phyloP scores from a whole-genome alignment of 2,888 invertebrate species.

The Drosophila nr. perissopoda region DNA sequence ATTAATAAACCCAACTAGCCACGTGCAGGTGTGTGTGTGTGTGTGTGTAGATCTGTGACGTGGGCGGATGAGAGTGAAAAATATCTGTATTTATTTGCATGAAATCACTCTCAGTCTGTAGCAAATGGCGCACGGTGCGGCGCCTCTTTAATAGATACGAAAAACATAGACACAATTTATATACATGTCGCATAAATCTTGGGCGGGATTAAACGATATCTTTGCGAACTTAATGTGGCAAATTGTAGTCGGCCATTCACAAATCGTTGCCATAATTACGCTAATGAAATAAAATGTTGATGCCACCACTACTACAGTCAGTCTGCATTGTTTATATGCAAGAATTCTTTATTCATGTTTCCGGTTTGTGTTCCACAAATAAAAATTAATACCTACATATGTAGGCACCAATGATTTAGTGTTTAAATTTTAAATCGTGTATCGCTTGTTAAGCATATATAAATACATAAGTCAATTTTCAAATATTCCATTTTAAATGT shows the following conservation, averaged over 20 bases:
- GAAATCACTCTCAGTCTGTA: slow-evolving; percentile 7
- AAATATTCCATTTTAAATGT: background rate
- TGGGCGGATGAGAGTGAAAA: background rate
- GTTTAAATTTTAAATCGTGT: background rate
- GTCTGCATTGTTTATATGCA: slow-evolving; percentile 8
- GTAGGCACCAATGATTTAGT: slow-evolving; percentile 3
- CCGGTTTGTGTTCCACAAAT: slow-evolving; percentile 39
- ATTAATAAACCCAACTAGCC: slow-evolving; percentile 19
- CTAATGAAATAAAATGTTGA: slow-evolving; percentile 9
- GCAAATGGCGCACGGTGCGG: slow-evolving; percentile 48
- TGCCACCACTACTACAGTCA: background rate
- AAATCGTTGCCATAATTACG: slow-evolving; percentile 62
- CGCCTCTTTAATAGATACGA: slow-evolving; percentile 46
- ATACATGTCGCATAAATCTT: slow-evolving; percentile 61
- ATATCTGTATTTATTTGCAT: slow-evolving; percentile 3
- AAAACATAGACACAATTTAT: slow-evolving; percentile 30
- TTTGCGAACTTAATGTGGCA: slow-evolving; percentile 43
- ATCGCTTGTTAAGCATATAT: slow-evolving; percentile 5
- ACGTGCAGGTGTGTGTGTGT: slow-evolving; percentile 1
- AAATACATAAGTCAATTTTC: slow-evolving; percentile 8
- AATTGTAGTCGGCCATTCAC: slow-evolving; percentile 53
- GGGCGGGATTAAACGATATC: slow-evolving; percentile 45
- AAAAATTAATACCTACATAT: slow-evolving; percentile 5
- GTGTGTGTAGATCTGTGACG: background rate
- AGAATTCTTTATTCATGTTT: slow-evolving; percentile 24